Conservation (phyloP, 1,140 invertebrate genomes). For the Danaus plexippus region DNA sequence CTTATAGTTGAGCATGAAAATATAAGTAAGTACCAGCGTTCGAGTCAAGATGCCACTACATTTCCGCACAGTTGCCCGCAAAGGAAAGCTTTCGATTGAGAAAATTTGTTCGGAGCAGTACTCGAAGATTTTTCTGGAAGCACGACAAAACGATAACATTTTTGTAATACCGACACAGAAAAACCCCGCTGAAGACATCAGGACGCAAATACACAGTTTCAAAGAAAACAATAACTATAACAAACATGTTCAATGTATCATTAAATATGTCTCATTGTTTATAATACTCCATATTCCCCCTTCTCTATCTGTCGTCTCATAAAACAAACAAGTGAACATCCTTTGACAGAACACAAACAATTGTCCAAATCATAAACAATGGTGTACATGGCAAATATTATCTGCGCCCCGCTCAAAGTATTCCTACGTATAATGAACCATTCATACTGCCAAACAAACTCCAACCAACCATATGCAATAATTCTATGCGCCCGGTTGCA, state of each 20-base stretch:
- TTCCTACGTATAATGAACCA: slow-evolving; percentile 68
- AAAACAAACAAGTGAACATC: slow-evolving; percentile 67
- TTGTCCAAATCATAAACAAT: slow-evolving; percentile 71
- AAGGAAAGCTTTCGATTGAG: slow-evolving; percentile 56
- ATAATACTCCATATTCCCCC: slow-evolving; percentile 29
- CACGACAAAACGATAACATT: slow-evolving; percentile 23
- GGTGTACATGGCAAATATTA: slow-evolving; percentile 68
- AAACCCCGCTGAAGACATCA: slow-evolving; percentile 7
- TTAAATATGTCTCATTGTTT: slow-evolving; percentile 40
- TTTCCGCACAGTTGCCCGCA: slow-evolving; percentile 51
- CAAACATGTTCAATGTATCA: slow-evolving; percentile 14
- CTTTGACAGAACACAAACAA: slow-evolving; percentile 70
- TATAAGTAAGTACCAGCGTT: slow-evolving; percentile 46
- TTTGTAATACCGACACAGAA: slow-evolving; percentile 10
- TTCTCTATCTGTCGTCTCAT: slow-evolving; percentile 31
- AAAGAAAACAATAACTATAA: slow-evolving; percentile 13
- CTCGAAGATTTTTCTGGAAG: slow-evolving; percentile 36
- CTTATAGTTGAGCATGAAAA: slow-evolving; percentile 58
- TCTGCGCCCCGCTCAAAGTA: slow-evolving; percentile 54
- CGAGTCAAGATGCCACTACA: slow-evolving; percentile 58
- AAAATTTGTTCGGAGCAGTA: slow-evolving; percentile 46
- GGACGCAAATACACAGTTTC: background rate
- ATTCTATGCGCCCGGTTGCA: slow-evolving; percentile 44
- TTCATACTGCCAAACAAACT: slow-evolving; percentile 69
- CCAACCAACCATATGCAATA: slow-evolving; percentile 71